Base-by-base conservation (phyloP, 1,140 invertebrate genomes). In the Ceratitis capitata region DNA sequence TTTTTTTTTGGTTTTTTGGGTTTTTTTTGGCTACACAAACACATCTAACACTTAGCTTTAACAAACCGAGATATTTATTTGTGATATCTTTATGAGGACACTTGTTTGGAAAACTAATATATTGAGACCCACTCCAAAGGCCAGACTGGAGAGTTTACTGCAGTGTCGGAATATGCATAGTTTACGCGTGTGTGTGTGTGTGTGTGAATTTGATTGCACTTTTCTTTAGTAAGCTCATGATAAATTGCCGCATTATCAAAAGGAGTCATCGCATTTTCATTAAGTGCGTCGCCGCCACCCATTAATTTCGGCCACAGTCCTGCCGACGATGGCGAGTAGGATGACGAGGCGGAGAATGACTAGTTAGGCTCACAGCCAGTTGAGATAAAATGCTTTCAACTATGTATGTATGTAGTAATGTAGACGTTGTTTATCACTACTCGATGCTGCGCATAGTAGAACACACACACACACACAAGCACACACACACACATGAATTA, bases 211-310 rank as follows among this genome's bases (percentile, higher is more conserved):
- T 39, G 61, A 29, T 19, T n/a, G 35, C 16, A 39, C 39, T 14
- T 69, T n/a, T 56, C 29, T 19, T 32, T 1, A 35, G 29, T 69
- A 69, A 69, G 61, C 61, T 69, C 32, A 16, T 69, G 61, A 69
- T 35, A 69, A 69, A 69, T 69, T 39, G 61, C 61, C 32, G 61
- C 35, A 35, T 69, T 69, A 69, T 69, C 61, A 69, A 69, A 35
- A 35, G 32, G 39, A 69, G 29, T 19, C 61, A 69, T 69, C 61
- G 29, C 61, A 69, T 69, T 35, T 69, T 69, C 32, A 69, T 69
- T 69, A 69, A 69, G 29, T 69, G 61, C 61, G 61, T 69, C 61
- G 61, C 61, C 61, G 61, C 61, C 61, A 69, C 61, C 29, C 61
- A 69, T 69, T 69, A 69, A 69, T 69, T 69, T 69, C 61, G 32